Percentiles rank a stretch among this genome's conserved stretches.
Evolutionary conservation across 2,888 invertebrate genomes (phyloP).

Genomic region (Xestia sexstrigata): DNA sequence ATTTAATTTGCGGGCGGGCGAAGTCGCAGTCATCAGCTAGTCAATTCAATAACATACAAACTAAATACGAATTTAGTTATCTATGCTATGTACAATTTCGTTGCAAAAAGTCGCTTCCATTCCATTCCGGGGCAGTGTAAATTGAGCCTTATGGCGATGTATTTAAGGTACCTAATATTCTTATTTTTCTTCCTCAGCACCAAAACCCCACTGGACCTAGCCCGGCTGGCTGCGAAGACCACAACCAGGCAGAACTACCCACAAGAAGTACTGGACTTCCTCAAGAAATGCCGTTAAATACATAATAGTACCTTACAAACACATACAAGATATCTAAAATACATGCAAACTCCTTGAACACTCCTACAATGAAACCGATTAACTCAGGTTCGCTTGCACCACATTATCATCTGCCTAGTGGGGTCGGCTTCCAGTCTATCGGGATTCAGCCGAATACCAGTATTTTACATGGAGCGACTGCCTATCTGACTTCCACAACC

Average conservation of each 20-base stretch:
- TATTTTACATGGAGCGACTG: background rate
- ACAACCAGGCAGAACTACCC: slow-evolving; percentile 80
- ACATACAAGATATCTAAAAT: background rate
- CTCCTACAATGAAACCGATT: background rate
- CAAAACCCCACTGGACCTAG: slow-evolving; percentile 83
- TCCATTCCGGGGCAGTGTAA: no score
- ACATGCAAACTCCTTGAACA: background rate
- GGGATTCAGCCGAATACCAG: background rate
- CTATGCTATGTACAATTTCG: no score
- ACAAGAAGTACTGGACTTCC: slow-evolving; percentile 82
- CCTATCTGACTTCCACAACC: background rate
- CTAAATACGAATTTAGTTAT: no score
- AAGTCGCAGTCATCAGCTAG: no score
- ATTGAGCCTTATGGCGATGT: no score
- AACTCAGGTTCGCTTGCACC: background rate
- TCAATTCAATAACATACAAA: no score
- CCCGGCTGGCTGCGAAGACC: slow-evolving; percentile 80
- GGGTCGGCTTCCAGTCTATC: background rate
- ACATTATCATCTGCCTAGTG: background rate
- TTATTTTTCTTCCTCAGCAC: slow-evolving; percentile 71
- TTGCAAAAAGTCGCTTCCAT: no score
- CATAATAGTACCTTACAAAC: background rate
- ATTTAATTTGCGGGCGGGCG: no score
- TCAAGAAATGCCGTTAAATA: slow-evolving; percentile 84
- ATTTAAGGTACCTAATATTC: no score